Evolutionary conservation across 1,140 invertebrate species (phyloP).

Genomic region (Thaumetopoea pityocampa): DNA sequence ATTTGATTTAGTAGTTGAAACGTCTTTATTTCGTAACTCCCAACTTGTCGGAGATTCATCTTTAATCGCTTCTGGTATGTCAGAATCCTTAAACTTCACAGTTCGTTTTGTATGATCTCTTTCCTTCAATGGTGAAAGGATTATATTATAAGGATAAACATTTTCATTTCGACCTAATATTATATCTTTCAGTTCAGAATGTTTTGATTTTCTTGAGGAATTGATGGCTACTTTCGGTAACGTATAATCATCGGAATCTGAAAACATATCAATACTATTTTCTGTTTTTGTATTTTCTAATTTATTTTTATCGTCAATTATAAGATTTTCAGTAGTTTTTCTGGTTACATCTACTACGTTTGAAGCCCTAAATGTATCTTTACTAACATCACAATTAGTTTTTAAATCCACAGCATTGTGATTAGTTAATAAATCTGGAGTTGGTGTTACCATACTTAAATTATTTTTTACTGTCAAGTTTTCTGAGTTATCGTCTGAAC

Average conservation of each 20-base stretch:
- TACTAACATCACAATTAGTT: conserved; percentile 6
- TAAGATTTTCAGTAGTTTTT: conserved; percentile 3
- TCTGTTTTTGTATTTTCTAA: conserved; percentile 3
- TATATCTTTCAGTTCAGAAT: conserved; percentile 50
- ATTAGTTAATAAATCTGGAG: conserved; percentile 51
- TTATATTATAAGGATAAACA: conserved; percentile 59
- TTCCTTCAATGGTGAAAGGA: conserved; percentile 43
- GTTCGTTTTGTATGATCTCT: conserved; percentile 35
- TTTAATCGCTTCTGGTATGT: conserved; percentile 8
- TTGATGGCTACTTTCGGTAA: conserved; percentile 41
- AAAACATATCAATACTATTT: conserved; percentile 40
- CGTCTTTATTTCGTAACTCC: conserved; percentile 16
- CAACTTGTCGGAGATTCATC: conserved; percentile 16
- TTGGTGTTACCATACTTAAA: conserved; percentile 26
- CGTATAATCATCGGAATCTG: conserved; percentile 37
- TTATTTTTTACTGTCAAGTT: conserved; percentile 41
- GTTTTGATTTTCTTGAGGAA: conserved; percentile 18
- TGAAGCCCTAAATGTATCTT: conserved; percentile 2
- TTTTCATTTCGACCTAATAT: conserved; percentile 51
- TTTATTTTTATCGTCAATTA: neutral
- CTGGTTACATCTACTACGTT: conserved; percentile 8
- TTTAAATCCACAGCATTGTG: conserved; percentile 30
- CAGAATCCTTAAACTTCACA: conserved; percentile 46
- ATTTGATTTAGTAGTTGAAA: conserved; percentile 1
- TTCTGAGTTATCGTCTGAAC: conserved; percentile 58